Evolutionary conservation across 2,888 invertebrate genomes (phyloP).

Genomic region (Eupithecia exiguata): DNA sequence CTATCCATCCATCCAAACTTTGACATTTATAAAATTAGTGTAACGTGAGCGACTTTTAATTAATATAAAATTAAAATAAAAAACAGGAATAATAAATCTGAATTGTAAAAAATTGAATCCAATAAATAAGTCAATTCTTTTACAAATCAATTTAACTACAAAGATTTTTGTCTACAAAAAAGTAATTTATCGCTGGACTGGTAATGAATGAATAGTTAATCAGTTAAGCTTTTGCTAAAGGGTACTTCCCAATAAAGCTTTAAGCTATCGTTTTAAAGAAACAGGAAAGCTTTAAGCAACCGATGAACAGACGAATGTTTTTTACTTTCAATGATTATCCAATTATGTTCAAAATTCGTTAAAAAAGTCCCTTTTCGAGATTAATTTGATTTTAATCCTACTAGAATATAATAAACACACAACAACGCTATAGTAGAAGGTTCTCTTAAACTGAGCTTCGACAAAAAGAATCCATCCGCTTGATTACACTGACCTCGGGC

Average conservation of each 20-base stretch:
- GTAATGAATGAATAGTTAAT: slow-evolving; percentile 56
- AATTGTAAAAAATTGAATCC: slow-evolving; percentile 14
- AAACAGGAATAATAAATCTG: slow-evolving; percentile 4
- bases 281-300: neutral
- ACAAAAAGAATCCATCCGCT: slow-evolving; percentile 64
- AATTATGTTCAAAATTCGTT: neutral
- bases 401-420: neutral
- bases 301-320: neutral
- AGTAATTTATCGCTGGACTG: slow-evolving; percentile 40
- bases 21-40: too few relatives aligned
- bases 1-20: too few relatives aligned
- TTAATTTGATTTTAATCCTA: neutral
- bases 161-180: slow-evolving; percentile 44
- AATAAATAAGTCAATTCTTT: slow-evolving; percentile 36
- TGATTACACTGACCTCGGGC: slow-evolving; percentile 79
- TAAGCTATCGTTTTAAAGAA: neutral
- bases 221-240: slow-evolving; percentile 55
- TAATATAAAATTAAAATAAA: neutral
- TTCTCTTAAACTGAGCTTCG: slow-evolving; percentile 36
- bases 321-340: neutral
- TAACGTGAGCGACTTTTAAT: neutral
- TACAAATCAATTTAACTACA: slow-evolving; percentile 46
- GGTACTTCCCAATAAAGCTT: slow-evolving; percentile 19
- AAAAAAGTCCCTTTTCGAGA: neutral
- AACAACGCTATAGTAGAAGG: slow-evolving; percentile 9